These are phyloP conservation scores for Ochotona curzoniae DNA, from an alignment of 2,113 vertebrate species.

Conservation along the genomic window DNA sequence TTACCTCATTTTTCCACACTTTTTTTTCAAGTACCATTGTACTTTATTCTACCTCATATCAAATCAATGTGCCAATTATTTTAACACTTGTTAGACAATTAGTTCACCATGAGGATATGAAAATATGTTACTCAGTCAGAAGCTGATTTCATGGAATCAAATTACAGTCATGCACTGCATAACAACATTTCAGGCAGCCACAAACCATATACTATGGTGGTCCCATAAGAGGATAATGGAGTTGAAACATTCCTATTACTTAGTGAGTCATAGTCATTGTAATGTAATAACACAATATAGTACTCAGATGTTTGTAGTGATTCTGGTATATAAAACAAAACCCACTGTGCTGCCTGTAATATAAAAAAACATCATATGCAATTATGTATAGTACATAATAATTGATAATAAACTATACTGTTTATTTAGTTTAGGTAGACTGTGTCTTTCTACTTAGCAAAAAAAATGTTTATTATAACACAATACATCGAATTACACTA, in stretches of 20 bases:
- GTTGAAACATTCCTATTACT: neutral
- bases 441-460: neutral
- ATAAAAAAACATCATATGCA: neutral
- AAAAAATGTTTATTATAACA: neutral
- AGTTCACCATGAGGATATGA: slow-evolving; percentile 11
- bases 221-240: neutral
- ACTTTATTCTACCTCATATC: neutral
- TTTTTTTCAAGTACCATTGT: neutral
- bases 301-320: neutral
- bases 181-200: neutral
- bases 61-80: slow-evolving; percentile 40
- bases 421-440: neutral
- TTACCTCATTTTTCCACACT: too few species aligned
- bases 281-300: neutral
- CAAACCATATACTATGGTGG: neutral
- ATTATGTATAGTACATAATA: neutral
- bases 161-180: neutral
- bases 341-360: neutral
- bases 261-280: neutral
- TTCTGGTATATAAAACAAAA: neutral
- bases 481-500: neutral
- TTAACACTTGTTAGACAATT: slow-evolving; percentile 33
- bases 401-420: neutral
- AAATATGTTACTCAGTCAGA: slow-evolving; percentile 1
- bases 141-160: neutral